Conservation (phyloP, 2,888 invertebrate species). For the Meghimatium bilineatum region DNA sequence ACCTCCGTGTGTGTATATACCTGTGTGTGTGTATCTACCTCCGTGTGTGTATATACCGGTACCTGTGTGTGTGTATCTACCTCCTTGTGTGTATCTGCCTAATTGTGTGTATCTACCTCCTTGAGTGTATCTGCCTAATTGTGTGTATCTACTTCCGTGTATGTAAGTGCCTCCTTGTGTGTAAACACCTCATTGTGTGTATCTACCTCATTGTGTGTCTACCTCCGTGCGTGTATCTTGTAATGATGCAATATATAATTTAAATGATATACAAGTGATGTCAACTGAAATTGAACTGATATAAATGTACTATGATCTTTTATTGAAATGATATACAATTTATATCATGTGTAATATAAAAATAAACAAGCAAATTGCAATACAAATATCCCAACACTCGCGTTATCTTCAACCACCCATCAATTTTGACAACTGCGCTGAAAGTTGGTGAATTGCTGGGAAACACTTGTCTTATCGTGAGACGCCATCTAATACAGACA, state of each 20-base stretch:
- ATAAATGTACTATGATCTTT: too few relatives aligned
- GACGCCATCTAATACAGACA: background rate
- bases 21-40: too few relatives aligned
- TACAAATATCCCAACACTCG: background rate
- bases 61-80: too few relatives aligned
- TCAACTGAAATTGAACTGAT: background rate
- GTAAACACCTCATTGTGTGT: too few relatives aligned
- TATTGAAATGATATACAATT: too few relatives aligned
- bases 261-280: background rate
- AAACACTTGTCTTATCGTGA: background rate
- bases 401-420: background rate
- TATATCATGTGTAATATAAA: background rate
- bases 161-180: too few relatives aligned
- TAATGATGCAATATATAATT: too few relatives aligned
- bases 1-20: too few relatives aligned
- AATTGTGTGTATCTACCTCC: background rate
- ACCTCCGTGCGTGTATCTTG: background rate
- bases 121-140: too few relatives aligned
- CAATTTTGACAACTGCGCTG: background rate
- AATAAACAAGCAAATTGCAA: too few relatives aligned
- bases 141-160: too few relatives aligned
- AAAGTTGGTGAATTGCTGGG: background rate
- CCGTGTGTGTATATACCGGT: too few relatives aligned
- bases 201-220: background rate
- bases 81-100: background rate